Evolutionary conservation across 1,140 invertebrate genomes (phyloP), one percentile per base, ranked within the genome.

Genomic region (Megalopta genalis): DNA sequence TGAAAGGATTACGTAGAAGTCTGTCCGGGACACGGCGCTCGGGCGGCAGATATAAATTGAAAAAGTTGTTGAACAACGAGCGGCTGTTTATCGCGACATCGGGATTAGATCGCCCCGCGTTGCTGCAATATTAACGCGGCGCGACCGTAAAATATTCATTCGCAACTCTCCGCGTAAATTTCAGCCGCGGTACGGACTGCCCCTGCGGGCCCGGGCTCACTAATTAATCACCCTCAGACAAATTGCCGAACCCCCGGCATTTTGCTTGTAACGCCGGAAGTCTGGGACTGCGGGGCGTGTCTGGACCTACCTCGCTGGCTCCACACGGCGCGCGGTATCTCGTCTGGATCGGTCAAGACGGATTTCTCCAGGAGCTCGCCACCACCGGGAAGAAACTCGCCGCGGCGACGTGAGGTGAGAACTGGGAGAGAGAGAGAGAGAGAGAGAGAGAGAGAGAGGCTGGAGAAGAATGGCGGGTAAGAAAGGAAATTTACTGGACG

Each of bases 201-300:
- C 42, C 27, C 25, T 12, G 9, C 14, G 39, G 3, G 8, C 71
- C 63, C 25, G 21, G 62, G 32, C 52, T 39, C 68, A 71, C 83
- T 84, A 88, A 90, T 90, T 90, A 90, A 89, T 90, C 88, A 89
- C 80, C 70, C 71, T 72, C 85, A 87, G 88, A 90, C 88, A 89
- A 90, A 90, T 89, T 85, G 81, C 82, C 84, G 66, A 87, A 84
- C 72, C 77, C 42, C 77, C 25, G 46, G 59, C 79, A 62, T 79
- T 86, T 83, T 83, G 74, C 77, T 68, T 59, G 82, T 74, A 81
- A 80, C 62, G 71, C 42, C 65, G 79, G 65, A 76, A 64, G 57
- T 71, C 57, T 81, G 74, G 71, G 21, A 62, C 54, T 46, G 57
- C 59, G 68, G 63, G 81, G 80, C 67, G 69, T 78, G 39, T 66